Conservation (phyloP, 2,797 vertebrate species). For the Tragopan temminckii region DNA sequence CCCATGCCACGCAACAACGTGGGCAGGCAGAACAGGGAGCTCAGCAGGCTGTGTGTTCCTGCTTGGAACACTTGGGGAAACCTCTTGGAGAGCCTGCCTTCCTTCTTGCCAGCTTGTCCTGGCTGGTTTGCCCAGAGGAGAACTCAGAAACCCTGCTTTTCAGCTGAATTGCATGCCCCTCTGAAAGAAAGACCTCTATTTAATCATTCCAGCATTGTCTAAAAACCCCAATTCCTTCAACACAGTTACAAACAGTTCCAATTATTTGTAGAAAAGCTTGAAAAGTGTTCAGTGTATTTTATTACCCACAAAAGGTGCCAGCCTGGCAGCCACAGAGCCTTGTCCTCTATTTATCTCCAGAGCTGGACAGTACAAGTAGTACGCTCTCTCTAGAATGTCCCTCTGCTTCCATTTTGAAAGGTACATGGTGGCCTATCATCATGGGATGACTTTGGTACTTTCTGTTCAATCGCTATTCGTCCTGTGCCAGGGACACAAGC, state of each 20-base stretch:
- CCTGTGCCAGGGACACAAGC: background rate
- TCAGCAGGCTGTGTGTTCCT: background rate
- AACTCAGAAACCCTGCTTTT: constrained; percentile 21
- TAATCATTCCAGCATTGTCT: constrained; percentile 29
- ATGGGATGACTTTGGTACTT: background rate
- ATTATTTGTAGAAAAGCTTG: constrained; percentile 66
- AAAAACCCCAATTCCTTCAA: constrained; percentile 27
- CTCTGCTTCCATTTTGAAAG: background rate
- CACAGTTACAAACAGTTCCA: constrained; percentile 57
- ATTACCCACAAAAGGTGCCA: constrained; percentile 45
- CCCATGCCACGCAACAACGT: background rate
- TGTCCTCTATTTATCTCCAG: constrained; percentile 45
- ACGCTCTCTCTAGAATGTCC: background rate
- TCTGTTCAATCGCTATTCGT: background rate
- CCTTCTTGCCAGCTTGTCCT: background rate
- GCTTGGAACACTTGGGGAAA: background rate
- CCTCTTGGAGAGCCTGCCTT: background rate
- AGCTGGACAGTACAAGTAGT: background rate
- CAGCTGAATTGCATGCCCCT: constrained; percentile 37
- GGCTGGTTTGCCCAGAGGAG: background rate
- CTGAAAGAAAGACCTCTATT: constrained; percentile 42
- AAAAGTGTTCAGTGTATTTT: constrained; percentile 32
- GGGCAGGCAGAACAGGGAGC: background rate
- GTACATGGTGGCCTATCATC: background rate
- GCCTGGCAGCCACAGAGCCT: constrained; percentile 29